A percentile compares a stretch with the other conserved stretches of the same genome.
phyloP scores from a whole-genome alignment of 1,140 invertebrate genomes.

The Temnothorax curvispinosus region DNA sequence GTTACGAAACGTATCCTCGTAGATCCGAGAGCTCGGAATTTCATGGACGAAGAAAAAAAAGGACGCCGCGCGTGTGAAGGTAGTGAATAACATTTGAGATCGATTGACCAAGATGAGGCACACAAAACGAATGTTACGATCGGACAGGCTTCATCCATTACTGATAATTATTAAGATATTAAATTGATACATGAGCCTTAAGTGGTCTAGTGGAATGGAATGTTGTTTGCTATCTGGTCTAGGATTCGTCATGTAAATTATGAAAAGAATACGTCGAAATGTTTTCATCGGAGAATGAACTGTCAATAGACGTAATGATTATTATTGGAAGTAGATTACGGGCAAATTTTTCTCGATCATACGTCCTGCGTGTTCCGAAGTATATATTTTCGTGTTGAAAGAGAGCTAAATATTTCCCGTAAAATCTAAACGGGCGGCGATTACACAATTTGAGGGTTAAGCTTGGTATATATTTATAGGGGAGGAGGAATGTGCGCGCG shows the following conservation, averaged over 20 bases:
- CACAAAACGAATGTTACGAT: background rate
- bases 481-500: background rate
- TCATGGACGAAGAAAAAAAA: conserved; percentile 46
- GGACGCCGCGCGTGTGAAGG: background rate
- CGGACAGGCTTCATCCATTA: conserved; percentile 18
- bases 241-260: background rate
- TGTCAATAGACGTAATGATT: background rate
- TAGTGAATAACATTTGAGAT: conserved; percentile 20
- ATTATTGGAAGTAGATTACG: background rate
- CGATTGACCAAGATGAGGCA: conserved; percentile 35
- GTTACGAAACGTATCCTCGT: conserved; percentile 69
- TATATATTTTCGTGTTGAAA: background rate
- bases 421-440: background rate
- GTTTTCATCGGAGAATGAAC: background rate
- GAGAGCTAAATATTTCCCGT: background rate
- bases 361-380: background rate
- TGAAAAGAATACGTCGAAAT: background rate
- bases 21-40: conserved; percentile 66
- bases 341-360: background rate
- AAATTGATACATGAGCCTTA: conserved; percentile 1
- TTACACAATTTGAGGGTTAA: background rate
- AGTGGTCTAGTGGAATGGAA: conserved; percentile 24
- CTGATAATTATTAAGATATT: conserved; percentile 52
- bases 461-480: conserved; percentile 14
- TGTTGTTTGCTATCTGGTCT: background rate